Base-by-base conservation (phyloP, 2,888 invertebrate species). In the Cephonodes hylas region DNA sequence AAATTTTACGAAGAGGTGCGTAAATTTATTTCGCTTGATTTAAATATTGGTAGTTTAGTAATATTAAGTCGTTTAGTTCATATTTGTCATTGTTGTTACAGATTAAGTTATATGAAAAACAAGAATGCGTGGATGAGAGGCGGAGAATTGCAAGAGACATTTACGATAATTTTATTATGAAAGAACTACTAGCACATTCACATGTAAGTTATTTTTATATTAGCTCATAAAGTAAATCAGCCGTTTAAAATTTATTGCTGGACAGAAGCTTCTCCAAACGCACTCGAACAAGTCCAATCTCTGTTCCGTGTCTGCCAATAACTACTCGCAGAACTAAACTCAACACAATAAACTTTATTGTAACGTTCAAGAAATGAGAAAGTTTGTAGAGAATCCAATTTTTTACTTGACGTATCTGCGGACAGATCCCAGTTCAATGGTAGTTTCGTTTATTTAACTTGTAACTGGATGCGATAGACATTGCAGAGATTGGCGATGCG, bases 81-180 rank as follows among this genome's bases (percentile, higher is more conserved):
- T 3, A 22, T 2, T 46, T 42, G 18, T 20, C 53, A 20, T 8
- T 59, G 2, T 83, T 76, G 79, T 93, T 93, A 66, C 95, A 99
- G 99, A 99, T 99, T 86, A 99, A 98, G 94, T 96, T 96, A 89
- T 99, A 97, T 93, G 99, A 99, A 93, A 99, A 99, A 93, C 94
- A 99, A 86, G 99, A 99, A 93, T 97, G 98, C 80, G 95, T 96
- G 68, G 99, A 99, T 79, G 99, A 99, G 84, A 94, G 99, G 84
- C 96, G 97, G 93, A 96, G 97, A 88, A 95, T 97, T 81, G 99
- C 99, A 66, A 95, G 97, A 82, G 98, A 99, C 91, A 98, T 99
- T 83, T 99, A 99, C 93, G 99, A 99, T 93, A 99, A 98, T 94
- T 99, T 98, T 94, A 99, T 99, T 86, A 99, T 99, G 99, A 99